Conservation (phyloP, 1,140 invertebrate species). For the Archivesica marissinica region DNA sequence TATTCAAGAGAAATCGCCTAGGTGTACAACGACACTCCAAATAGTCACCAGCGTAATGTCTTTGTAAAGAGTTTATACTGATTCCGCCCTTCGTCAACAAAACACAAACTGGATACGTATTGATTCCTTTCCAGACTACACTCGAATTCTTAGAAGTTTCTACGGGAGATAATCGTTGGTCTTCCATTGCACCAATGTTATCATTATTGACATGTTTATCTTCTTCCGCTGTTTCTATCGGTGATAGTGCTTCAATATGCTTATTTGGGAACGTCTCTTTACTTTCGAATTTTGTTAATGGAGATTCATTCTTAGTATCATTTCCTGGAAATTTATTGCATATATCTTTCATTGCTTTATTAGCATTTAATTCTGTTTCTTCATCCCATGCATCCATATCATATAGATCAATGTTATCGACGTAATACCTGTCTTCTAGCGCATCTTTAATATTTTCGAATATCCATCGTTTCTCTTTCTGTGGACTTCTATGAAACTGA, state of each 20-base stretch:
- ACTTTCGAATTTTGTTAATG: not conserved
- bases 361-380: not conserved
- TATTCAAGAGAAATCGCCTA: constrained; percentile 44
- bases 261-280: not conserved
- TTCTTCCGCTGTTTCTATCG: too few species aligned
- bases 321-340: too few species aligned
- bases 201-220: too few species aligned
- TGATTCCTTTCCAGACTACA: not conserved
- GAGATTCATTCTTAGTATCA: too few species aligned
- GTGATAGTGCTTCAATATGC: not conserved
- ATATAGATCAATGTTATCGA: not conserved
- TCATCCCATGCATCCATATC: not conserved
- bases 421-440: not conserved
- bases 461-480: constrained; percentile 1
- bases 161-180: too few species aligned
- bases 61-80: not conserved
- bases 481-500: not conserved
- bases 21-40: constrained; percentile 21
- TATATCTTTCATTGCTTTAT: too few species aligned
- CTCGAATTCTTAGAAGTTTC: too few species aligned
- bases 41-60: not conserved
- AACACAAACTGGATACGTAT: not conserved
- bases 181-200: too few species aligned
- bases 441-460: not conserved
- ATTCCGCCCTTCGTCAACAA: constrained; percentile 25